Evolutionary conservation across 2,888 invertebrate species (phyloP), one percentile per base, ranked within the genome.

Genomic region (Poecilus cupreus): DNA sequence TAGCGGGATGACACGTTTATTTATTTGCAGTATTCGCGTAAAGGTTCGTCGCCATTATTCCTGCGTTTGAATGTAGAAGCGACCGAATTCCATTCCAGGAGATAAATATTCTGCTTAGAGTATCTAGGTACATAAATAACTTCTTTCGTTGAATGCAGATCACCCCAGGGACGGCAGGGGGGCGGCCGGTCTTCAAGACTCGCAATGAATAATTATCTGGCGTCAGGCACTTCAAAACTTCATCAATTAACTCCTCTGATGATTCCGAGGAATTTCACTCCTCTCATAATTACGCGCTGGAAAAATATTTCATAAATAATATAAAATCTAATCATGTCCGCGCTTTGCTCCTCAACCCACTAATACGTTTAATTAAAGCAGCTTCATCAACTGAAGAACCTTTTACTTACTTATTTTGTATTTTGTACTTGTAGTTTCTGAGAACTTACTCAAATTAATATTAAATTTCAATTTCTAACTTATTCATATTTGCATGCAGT

Each of bases 161-260:
- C 46, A 46, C 46, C 10, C 46, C 10, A 1, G 46, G 46, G 46
- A 46, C 4, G 1, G 2, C 4, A 32, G n/a, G n/a, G n/a, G n/a
- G n/a, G n/a, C n/a, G n/a, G n/a, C 32, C 8, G 32, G 32, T 20
- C 22, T n/a, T 24, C 24, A 22, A 16, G 24, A 39, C 72, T n/a
- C 24, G 24, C 43, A 74, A 43, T 74, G 72, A 74, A 74, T 74
- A 43, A 74, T 74, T 74, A 46, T 74, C 24, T 46, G 8, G 46
- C 43, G 46, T 74, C 43, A 74, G 46, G 8, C 20, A 46, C 72
- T 74, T 46, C 46, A 22, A 22, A 74, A 74, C 72, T 74, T 74
- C 22, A 74, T 74, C 46, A 74, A 74, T 74, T 74, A 74, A 74
- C 46, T 46, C n/a, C 60, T 60, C 13, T 24, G 60, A 60, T 60